Base-by-base conservation (phyloP, 64 coral and sea anemone genomes). In the Montipora efflorescens region DNA sequence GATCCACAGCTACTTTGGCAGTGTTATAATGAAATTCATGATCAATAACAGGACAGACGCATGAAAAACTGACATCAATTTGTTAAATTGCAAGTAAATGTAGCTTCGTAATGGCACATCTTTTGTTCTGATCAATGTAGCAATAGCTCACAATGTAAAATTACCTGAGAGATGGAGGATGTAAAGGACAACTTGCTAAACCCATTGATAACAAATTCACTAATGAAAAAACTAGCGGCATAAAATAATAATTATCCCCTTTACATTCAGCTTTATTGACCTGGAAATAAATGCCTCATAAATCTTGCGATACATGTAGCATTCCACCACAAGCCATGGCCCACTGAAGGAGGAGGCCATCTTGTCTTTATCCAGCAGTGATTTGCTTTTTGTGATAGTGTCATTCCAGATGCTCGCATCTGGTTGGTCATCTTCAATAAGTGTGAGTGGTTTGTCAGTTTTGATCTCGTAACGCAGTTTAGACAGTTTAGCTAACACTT, bases 301-400 rank as follows among this genome's bases (percentile, higher is more conserved):
- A 70, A 99, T 99, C 66, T 94, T 96, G 43, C 98, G 94, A 79
- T 99, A 99, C 98, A 99, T 94, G 55, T 92, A 93, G 62, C 95
- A 96, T 74, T 99, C 98, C 67, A 89, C 90, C 14, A 62, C 47
- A 13, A 99, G 53, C 98, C 98, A 99, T 5, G 98, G 92, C 57
- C 94, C 98, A 95, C 79, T 91, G 47, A 94, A 99, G 89, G 82
- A 95, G 1, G 82, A 86, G 0, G 92, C 74, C 13, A 93, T 44
- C 13, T 94, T 87, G 43, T 80, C 83, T 52, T 81, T 87, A 69
- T 94, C 73, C 12, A 87, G 90, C 66, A 98, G 83, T 64, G 92
- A 94, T 22, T 84, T 92, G 22, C 84, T 77, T 18, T 77, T 79
- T 7, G 90, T 48, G 13, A 99, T 79, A 28, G 80, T 92, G 10